A percentile compares a stretch with the other conserved stretches of the same genome.
phyloP scores from a whole-genome alignment of 2,888 invertebrate genomes.

The Brassicogethes aeneus region DNA sequence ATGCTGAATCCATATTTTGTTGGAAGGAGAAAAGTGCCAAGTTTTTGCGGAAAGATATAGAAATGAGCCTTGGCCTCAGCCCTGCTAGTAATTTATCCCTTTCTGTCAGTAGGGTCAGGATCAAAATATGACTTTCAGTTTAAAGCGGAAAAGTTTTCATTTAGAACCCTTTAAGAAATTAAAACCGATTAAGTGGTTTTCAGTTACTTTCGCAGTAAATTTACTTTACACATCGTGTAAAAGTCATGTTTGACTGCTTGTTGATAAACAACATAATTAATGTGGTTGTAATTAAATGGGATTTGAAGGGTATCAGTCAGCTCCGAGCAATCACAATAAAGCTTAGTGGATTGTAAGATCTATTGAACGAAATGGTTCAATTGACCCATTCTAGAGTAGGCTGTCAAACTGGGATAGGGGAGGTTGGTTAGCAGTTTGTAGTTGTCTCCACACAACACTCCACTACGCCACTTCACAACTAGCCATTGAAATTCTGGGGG shows the following conservation, averaged over 20 bases:
- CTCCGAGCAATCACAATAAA: slow-evolving; percentile 5
- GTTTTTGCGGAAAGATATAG: neutral
- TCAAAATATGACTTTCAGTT: too few species aligned
- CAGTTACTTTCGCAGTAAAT: too few species aligned
- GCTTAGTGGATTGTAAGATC: slow-evolving; percentile 17
- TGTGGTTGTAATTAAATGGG: neutral
- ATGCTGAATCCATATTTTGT: too few species aligned
- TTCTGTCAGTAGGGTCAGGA: neutral
- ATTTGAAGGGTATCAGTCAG: neutral
- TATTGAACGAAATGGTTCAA: slow-evolving; percentile 16
- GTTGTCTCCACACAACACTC: too few species aligned
- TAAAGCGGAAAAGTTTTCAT: too few species aligned
- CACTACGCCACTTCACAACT: slow-evolving; percentile 21
- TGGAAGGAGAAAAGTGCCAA: too few species aligned
- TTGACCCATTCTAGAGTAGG: too few species aligned
- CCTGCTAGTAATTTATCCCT: neutral
- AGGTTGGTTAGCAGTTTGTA: slow-evolving; percentile 18
- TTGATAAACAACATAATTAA: too few species aligned
- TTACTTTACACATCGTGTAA: too few species aligned
- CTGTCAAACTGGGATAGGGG: slow-evolving; percentile 15
- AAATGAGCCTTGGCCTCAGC: neutral
- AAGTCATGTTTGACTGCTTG: too few species aligned
- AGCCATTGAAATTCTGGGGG: slow-evolving; percentile 25
- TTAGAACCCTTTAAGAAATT: too few species aligned
- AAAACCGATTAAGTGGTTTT: too few species aligned